Percentiles rank a stretch among this genome's conserved stretches.
Evolutionary conservation across 1,140 invertebrate genomes (phyloP).

Genomic region (Ectropis grisescens): DNA sequence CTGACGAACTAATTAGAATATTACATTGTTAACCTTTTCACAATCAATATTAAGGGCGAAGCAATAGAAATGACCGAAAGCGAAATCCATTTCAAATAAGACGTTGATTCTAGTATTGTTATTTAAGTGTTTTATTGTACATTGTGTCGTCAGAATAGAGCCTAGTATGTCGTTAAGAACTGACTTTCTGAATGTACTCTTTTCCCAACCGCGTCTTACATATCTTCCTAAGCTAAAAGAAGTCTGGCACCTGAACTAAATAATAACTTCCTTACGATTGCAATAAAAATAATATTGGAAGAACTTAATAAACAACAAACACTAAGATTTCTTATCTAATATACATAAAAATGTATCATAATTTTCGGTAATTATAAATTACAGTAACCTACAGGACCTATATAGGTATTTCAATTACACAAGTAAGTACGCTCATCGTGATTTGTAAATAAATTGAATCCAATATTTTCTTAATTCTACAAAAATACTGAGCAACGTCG

Average conservation of each 20-base stretch:
- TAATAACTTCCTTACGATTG: conserved; percentile 22
- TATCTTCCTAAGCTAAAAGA: conserved; percentile 24
- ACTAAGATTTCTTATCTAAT: conserved; percentile 9
- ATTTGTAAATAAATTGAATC: conserved; percentile 54
- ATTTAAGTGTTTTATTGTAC: no score
- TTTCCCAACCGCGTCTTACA: conserved; percentile 22
- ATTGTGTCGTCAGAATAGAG: no score
- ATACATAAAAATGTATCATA: conserved; percentile 2
- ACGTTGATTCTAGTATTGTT: no score
- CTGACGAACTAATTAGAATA: no score
- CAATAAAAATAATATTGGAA: conserved; percentile 34
- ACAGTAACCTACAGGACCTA: conserved; percentile 39
- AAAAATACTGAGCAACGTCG: conserved; percentile 66
- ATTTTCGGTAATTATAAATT: conserved; percentile 12
- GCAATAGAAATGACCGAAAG: no score
- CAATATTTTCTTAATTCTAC: conserved; percentile 54
- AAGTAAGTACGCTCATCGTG: conserved; percentile 37
- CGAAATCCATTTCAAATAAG: no score
- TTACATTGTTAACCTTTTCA: no score
- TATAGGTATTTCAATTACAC: conserved; percentile 25
- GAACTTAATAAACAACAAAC: conserved; percentile 32
- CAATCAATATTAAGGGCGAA: no score
- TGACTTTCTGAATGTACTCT: no score
- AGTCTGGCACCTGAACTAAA: conserved; percentile 29
- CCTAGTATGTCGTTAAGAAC: no score